Conservation (phyloP, 1,140 invertebrate species). For the Copidosoma floridanum region DNA sequence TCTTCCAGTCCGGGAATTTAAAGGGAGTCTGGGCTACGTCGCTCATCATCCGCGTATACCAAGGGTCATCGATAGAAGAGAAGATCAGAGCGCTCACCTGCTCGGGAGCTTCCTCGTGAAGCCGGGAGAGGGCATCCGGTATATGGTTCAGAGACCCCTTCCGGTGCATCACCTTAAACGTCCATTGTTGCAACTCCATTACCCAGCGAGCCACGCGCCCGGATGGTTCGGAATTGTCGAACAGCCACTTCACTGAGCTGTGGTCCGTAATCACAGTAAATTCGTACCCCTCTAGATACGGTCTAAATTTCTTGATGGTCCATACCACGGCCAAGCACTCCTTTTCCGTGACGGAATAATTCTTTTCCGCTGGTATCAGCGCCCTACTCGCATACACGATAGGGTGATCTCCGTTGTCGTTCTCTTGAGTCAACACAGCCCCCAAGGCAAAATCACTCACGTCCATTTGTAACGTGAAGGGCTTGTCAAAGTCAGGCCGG, state of each 20-base stretch:
- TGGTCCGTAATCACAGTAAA: constrained; percentile 55
- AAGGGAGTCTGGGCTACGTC: neutral
- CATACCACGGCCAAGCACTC: constrained; percentile 52
- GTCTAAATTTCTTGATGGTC: constrained; percentile 5
- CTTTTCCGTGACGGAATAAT: constrained; percentile 42
- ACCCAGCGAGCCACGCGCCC: constrained; percentile 53
- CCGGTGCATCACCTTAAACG: constrained; percentile 44
- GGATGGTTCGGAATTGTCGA: constrained; percentile 47
- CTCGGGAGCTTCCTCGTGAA: neutral
- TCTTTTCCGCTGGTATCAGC: constrained; percentile 6
- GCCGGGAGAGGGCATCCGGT: constrained; percentile 2
- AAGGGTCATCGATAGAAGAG: neutral
- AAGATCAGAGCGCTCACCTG: neutral
- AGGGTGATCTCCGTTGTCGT: neutral
- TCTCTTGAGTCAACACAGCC: constrained; percentile 35
- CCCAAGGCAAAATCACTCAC: constrained; percentile 29
- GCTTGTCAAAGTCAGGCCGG: constrained; percentile 21
- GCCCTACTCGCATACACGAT: constrained; percentile 12
- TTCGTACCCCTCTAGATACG: constrained; percentile 44
- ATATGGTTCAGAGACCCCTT: constrained; percentile 2
- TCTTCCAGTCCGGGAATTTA: constrained; percentile 16
- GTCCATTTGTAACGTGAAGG: constrained; percentile 11
- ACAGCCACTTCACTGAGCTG: constrained; percentile 54
- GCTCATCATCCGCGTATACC: neutral
- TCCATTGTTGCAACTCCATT: constrained; percentile 40